phyloP scores from a whole-genome alignment of 2,113 vertebrate species.

The Eublepharis macularius region DNA sequence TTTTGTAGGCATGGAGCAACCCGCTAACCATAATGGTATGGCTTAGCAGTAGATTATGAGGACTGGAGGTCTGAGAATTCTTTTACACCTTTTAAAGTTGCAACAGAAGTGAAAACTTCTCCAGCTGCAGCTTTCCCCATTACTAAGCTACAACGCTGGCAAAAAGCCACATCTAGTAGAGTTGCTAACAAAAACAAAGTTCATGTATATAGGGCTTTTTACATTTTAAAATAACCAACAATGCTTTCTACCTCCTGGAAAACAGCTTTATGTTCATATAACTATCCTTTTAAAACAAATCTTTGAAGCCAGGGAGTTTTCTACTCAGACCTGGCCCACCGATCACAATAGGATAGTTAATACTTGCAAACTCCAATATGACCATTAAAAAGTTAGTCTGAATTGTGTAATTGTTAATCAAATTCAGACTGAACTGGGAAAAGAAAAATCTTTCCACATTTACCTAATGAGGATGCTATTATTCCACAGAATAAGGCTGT shows the following conservation, averaged over 20 bases:
- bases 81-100: neutral
- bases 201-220: too few species aligned
- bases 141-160: neutral
- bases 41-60: neutral
- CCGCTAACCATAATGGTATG: neutral
- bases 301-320: neutral
- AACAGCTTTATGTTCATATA: neutral
- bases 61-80: neutral
- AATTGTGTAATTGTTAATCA: neutral
- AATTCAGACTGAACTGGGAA: neutral
- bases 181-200: too few species aligned
- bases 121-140: neutral
- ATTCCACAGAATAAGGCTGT: neutral
- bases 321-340: neutral
- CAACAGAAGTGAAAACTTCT: neutral
- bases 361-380: neutral
- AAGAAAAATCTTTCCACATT: neutral
- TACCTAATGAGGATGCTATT: neutral
- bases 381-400: neutral
- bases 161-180: neutral
- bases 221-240: too few species aligned
- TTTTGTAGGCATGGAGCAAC: neutral
- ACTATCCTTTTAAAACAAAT: neutral
- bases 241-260: neutral
- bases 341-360: fast-evolving